These are phyloP conservation scores for Mythimna albipuncta DNA, from an alignment of 2,888 invertebrate species.

Conservation along the genomic window DNA sequence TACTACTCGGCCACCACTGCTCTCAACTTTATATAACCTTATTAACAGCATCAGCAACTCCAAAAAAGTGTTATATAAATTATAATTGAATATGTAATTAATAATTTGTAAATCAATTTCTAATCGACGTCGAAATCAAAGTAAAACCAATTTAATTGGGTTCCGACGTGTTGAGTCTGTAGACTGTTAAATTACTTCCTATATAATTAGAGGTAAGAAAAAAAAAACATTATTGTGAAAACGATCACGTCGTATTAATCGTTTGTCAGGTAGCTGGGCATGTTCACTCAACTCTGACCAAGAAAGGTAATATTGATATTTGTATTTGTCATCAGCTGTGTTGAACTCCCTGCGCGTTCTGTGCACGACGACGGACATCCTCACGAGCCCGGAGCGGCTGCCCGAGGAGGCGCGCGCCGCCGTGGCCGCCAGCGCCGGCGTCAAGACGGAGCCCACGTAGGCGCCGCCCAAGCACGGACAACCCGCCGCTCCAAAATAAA, in stretches of 20 bases:
- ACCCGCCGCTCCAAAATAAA: background rate
- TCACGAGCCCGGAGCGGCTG: slow-evolving; percentile 96
- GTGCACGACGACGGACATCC: slow-evolving; percentile 97
- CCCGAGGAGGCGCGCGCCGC: slow-evolving; percentile 97
- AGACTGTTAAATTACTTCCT: no score
- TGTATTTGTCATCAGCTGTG: slow-evolving; percentile 93
- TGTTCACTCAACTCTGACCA: background rate
- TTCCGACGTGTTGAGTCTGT: no score
- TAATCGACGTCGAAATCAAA: no score
- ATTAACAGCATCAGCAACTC: background rate
- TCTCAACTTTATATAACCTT: background rate
- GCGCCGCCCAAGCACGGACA: slow-evolving; percentile 15
- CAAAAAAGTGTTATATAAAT: background rate
- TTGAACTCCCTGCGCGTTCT: slow-evolving; percentile 97
- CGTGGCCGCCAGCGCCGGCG: slow-evolving; percentile 85
- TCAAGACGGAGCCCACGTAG: slow-evolving; percentile 86
- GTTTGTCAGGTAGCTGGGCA: background rate
- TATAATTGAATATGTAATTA: no score
- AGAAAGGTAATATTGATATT: background rate
- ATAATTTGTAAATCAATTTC: no score
- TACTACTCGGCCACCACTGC: no score
- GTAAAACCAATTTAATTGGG: no score
- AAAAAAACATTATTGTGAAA: no score
- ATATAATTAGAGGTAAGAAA: no score
- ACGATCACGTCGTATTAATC: no score